These are phyloP conservation scores for Diogma glabrata DNA, from an alignment of 2,888 invertebrate species.

Conservation along the genomic window DNA sequence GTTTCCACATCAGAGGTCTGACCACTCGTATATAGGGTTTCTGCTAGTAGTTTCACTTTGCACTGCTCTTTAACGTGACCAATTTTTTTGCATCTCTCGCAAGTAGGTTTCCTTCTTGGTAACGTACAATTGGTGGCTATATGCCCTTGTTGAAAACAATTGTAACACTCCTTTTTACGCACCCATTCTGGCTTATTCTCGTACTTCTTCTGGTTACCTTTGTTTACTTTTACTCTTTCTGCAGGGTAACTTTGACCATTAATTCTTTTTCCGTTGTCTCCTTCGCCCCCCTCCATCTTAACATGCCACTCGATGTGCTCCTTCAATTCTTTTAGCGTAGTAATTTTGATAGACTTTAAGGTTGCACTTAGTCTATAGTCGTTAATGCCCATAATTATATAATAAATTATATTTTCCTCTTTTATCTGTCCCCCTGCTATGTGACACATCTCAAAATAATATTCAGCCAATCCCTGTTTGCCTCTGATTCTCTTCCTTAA, in stretches of 20 bases:
- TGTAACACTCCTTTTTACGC: no score
- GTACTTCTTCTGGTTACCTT: no score
- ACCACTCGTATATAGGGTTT: background rate
- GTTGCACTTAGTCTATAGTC: background rate
- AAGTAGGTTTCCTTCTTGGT: background rate
- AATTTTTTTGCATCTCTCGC: background rate
- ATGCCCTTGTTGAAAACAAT: no score
- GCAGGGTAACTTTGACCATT: background rate
- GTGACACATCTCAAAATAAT: background rate
- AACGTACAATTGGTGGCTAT: background rate
- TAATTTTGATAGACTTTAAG: background rate
- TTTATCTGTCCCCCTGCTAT: background rate
- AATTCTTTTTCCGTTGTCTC: background rate
- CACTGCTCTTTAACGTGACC: background rate
- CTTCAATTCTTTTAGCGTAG: background rate
- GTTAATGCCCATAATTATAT: background rate
- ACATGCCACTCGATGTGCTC: background rate
- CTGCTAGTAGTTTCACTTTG: background rate
- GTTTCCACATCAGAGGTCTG: background rate
- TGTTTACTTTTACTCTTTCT: background rate
- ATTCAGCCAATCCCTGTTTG: background rate
- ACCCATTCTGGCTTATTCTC: no score
- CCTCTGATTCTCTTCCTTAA: background rate
- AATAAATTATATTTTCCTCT: background rate
- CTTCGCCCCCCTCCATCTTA: background rate